Evolutionary conservation across 2,888 invertebrate genomes (phyloP), one percentile per base, ranked within the genome.

Genomic region (Diarsia dahlii): DNA sequence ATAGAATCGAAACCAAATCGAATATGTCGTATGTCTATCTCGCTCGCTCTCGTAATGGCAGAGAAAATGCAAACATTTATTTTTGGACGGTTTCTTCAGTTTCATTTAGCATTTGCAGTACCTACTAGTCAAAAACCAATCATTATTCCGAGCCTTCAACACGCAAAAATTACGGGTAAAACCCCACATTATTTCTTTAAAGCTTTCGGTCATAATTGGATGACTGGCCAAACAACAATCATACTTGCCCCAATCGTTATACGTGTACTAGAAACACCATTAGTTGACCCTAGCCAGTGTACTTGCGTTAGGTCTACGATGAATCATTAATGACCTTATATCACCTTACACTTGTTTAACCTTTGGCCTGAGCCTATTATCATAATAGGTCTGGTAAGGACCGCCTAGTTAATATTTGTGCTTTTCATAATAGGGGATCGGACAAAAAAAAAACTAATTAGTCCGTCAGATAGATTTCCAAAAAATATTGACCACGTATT

Each of bases 281-380:
- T 5, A 60, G 60, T 20, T 20, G 20, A 56, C 34, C 50, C 3
- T 56, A 12, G 45, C 58, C 34, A 18, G 15, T 46, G 28, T 46
- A 28, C 28, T 46, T 20, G 18, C 48, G 39, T 71, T 10, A 50
- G 69, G 50, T 39, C 71, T 3, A 9, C 20, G 39, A 52, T 69
- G 70, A 71, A 39, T 71, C 39, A 71, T 52, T 52, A 23, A 50
- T 45, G 69, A 69, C 69, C 48, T 39, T 20, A 20, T 39, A 20
- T 39, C 39, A 63, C 63, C 45, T 63, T 63, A 63, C 63, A 68
- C 39, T 68, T 23, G 18, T 20, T 71, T 52, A 52, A 18, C 70
- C 20, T 71, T 28, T 52, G 70, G 28, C 50, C 10, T 45, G 69
- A 8, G 39, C 13, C 20, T 52, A 45, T 69, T 71, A 71, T 34